phyloP scores from a whole-genome alignment of 2,797 vertebrate genomes.

The Sebastes umbrosus region DNA sequence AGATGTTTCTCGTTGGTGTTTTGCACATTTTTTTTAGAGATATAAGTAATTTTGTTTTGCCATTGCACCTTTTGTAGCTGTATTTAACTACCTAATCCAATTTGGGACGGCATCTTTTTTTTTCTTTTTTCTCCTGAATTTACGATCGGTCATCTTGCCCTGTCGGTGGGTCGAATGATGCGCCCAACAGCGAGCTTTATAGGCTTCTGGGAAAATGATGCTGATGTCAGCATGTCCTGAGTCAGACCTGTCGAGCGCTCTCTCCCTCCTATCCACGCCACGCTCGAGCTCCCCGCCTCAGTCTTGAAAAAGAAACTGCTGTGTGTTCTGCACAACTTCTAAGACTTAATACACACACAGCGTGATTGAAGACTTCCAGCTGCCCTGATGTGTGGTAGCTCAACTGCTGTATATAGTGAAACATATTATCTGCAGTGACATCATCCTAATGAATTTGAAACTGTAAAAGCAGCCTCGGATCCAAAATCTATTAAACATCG shows the following conservation, averaged over 20 bases:
- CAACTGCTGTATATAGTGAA: neutral
- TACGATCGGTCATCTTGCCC: constrained; percentile 44
- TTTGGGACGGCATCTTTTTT: neutral
- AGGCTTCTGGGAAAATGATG: constrained; percentile 74
- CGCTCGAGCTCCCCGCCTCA: constrained; percentile 21
- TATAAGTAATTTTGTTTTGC: neutral
- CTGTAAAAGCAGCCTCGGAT: neutral
- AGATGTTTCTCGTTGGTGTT: too few species aligned
- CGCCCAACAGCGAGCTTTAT: constrained; percentile 56
- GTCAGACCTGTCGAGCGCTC: constrained; percentile 65
- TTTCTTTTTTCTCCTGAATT: constrained; percentile 1
- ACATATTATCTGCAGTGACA: constrained; percentile 9
- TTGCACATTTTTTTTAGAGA: neutral
- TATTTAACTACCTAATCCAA: constrained; percentile 6
- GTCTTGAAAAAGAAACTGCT: constrained; percentile 4
- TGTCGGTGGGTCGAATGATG: constrained; percentile 48
- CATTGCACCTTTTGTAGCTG: neutral
- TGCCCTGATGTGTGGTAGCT: constrained; percentile 5
- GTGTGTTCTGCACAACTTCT: constrained; percentile 8
- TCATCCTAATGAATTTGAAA: constrained; percentile 22
- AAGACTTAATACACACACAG: neutral
- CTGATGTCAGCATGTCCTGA: constrained; percentile 77
- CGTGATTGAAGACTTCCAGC: neutral
- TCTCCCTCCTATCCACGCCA: constrained; percentile 10
- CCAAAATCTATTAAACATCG: neutral